Evolutionary conservation across 1,140 invertebrate species (phyloP).

Genomic region (Lepidurus apus): DNA sequence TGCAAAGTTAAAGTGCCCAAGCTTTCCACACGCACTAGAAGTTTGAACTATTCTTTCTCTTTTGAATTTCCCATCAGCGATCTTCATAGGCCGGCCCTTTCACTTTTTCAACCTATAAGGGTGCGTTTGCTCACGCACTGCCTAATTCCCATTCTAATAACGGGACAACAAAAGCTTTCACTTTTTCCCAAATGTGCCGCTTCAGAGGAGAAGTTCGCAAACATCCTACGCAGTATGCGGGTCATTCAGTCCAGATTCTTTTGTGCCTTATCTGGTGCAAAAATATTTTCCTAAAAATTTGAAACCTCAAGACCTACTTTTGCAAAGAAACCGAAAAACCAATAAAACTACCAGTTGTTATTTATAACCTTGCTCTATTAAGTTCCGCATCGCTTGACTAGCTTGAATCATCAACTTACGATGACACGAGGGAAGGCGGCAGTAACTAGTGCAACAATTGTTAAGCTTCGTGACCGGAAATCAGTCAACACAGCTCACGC

Average conservation of each 20-base stretch:
- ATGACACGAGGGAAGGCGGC: not conserved
- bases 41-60: too few species aligned
- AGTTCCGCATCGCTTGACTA: not conserved
- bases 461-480: not conserved
- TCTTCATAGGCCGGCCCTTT: not conserved
- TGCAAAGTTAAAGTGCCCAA: too few species aligned
- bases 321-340: not conserved
- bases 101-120: conserved; percentile 5
- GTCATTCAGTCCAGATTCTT: not conserved
- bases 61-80: not conserved
- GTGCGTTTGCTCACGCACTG: not conserved
- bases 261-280: not conserved
- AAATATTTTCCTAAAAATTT: not conserved
- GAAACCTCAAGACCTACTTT: not conserved
- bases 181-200: not conserved
- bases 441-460: not conserved
- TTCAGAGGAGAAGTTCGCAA: not conserved
- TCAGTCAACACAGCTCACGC: not conserved
- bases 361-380: not conserved
- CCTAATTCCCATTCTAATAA: not conserved
- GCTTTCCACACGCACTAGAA: too few species aligned
- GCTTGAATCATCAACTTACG: not conserved
- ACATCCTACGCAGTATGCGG: not conserved
- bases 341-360: not conserved
- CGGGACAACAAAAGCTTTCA: not conserved